Evolutionary conservation across 2,888 invertebrate species (phyloP), one percentile per base, ranked within the genome.

Genomic region (Mesoligia furuncula): DNA sequence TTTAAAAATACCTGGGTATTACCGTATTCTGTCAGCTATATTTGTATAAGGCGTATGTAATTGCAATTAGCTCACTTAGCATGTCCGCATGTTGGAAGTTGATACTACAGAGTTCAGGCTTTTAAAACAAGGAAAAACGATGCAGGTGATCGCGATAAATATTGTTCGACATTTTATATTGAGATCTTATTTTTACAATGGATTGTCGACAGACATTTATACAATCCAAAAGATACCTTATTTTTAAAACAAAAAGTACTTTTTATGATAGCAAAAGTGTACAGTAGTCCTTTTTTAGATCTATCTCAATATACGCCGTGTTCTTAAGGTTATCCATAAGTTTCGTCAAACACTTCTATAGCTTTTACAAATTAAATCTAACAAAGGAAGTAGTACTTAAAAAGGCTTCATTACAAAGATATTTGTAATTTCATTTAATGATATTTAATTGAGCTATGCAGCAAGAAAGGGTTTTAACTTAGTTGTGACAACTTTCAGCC

Each of bases 121-220:
- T 66, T 48, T 61, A 15, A n/a, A 64, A 77, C 15, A n/a, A 42
- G 42, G 51, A 74, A 77, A 48, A 72, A 31, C 13, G n/a, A 57
- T 9, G 1, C 48, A n/a, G 17, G 11, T 79, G 17, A 15, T 17
- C 13, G n/a, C 17, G 8, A 71, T 42, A 61, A 36, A 36, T 9
- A 11, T 11, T 9, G 15, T 48, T 39, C 24, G 39, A 17, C 8
- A 20, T 42, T 61, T 61, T 31, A 45, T 24, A 61, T 71, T 6
- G 0, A 80, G 42, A 57, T 0, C 15, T n/a, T 39, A 36, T 39
- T 64, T n/a, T 48, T 59, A 17, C 15, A 77, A 54, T 31, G 20
- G 6, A n/a, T n/a, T 8, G 0, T 69, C 2, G 31, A 31, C 31
- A 31, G 31, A 31, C 2, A 36, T 7, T 39, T 24, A 24, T 17